Conservation (phyloP, 2,888 invertebrate genomes). For the Sipha maydis region DNA sequence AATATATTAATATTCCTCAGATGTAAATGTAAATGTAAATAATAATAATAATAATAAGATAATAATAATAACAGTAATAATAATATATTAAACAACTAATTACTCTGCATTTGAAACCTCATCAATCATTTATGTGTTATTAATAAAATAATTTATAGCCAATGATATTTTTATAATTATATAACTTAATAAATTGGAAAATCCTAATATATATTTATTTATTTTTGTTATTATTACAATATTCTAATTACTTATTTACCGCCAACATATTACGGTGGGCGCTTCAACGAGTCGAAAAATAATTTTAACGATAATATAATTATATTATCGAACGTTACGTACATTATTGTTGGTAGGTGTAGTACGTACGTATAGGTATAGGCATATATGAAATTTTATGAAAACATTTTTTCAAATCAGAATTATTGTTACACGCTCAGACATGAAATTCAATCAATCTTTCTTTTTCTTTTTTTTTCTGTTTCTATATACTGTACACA, state of each 20-base stretch:
- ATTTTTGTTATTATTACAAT: neutral
- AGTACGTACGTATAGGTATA: neutral
- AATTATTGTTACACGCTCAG: constrained; percentile 23
- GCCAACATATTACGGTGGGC: neutral
- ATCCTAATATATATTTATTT: neutral
- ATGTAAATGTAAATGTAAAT: no score
- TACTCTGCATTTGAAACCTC: neutral
- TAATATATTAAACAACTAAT: neutral
- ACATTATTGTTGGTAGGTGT: neutral
- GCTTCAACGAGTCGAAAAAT: no score
- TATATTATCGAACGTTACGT: neutral
- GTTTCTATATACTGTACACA: neutral
- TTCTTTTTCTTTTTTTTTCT: neutral
- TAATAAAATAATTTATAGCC: neutral
- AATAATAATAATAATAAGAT: no score
- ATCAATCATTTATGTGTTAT: neutral
- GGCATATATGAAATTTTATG: neutral
- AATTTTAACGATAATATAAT: neutral
- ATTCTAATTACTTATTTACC: neutral
- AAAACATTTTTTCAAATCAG: constrained; percentile 26
- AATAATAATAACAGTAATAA: no score
- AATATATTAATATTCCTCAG: neutral
- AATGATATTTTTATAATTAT: neutral
- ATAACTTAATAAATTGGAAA: neutral
- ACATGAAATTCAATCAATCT: constrained; percentile 51